Evolutionary conservation across 2,797 vertebrate species (phyloP).

Genomic region (Anolis apletophallus): DNA sequence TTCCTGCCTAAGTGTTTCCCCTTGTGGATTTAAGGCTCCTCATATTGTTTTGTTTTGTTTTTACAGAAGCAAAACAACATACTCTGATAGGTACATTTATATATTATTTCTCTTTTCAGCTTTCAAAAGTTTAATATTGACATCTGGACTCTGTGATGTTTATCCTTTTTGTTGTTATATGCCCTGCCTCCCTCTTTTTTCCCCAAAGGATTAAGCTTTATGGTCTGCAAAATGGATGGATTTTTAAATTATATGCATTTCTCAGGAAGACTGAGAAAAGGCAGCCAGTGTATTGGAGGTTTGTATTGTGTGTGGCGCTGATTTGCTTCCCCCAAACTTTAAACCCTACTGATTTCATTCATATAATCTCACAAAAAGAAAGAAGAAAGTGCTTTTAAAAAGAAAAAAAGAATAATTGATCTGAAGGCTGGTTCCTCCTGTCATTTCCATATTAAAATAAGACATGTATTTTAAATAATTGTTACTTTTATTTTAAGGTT

Average conservation of each 20-base stretch:
- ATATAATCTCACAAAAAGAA: slow-evolving; percentile 14
- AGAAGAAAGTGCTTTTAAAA: not conserved
- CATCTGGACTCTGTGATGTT: not conserved
- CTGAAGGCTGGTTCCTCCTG: not conserved
- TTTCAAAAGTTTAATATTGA: not conserved
- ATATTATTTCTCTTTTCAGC: not conserved
- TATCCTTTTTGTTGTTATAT: not conserved
- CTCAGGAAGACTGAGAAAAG: not conserved
- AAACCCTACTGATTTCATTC: not conserved
- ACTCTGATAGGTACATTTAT: not conserved
- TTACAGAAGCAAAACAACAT: too few relatives aligned
- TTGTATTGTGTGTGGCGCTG: slow-evolving; percentile 25
- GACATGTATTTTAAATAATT: slow-evolving; percentile 20
- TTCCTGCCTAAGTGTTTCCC: too few relatives aligned
- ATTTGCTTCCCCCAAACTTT: slow-evolving; percentile 19
- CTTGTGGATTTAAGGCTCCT: too few relatives aligned
- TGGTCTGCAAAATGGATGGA: not conserved
- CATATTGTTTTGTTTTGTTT: too few relatives aligned
- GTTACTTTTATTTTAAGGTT: slow-evolving; percentile 3
- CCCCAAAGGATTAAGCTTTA: not conserved
- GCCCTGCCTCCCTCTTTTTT: too few relatives aligned
- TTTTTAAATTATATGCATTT: not conserved
- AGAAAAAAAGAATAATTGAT: not conserved
- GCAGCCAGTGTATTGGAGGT: slow-evolving; percentile 16
- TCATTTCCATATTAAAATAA: not conserved